These are phyloP conservation scores for Bombyx huttoni DNA, from an alignment of 2,888 invertebrate species.

Conservation along the genomic window DNA sequence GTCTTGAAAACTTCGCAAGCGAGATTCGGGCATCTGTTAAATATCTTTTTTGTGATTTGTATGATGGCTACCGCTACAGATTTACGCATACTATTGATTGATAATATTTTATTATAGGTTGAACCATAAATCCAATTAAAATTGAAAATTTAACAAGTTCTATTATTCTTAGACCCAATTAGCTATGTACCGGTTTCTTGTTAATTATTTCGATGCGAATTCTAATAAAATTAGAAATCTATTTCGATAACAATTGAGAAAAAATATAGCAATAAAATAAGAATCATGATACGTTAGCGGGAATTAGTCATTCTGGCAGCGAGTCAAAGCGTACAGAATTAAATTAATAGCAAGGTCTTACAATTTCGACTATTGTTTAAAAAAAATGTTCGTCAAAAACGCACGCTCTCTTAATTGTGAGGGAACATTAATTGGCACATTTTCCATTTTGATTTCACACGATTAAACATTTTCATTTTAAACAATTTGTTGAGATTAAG, in stretches of 20 bases:
- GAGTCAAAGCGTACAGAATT: conserved; percentile 52
- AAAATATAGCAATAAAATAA: conserved; percentile 46
- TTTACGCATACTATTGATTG: too few species aligned
- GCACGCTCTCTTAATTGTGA: conserved; percentile 26
- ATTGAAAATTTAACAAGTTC: too few species aligned
- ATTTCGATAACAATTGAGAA: conserved; percentile 28
- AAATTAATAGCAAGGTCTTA: conserved; percentile 44
- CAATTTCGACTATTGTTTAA: conserved; percentile 51
- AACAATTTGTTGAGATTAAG: conserved; percentile 62
- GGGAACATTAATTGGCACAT: conserved; percentile 20
- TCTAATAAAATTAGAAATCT: neutral
- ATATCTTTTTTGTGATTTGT: too few species aligned
- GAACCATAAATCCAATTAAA: too few species aligned
- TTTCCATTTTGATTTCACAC: conserved; percentile 33
- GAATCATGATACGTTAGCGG: conserved; percentile 39
- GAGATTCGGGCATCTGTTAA: too few species aligned
- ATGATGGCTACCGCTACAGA: too few species aligned
- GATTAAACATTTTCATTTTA: conserved; percentile 53
- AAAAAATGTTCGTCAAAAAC: conserved; percentile 33
- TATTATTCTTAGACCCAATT: too few species aligned
- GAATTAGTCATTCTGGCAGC: conserved; percentile 65
- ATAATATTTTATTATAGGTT: too few species aligned
- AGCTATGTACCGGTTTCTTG: neutral
- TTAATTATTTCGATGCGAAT: neutral
- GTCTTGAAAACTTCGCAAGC: too few species aligned